Conservation (phyloP, 2,797 vertebrate genomes). For the Acomys russatus region DNA sequence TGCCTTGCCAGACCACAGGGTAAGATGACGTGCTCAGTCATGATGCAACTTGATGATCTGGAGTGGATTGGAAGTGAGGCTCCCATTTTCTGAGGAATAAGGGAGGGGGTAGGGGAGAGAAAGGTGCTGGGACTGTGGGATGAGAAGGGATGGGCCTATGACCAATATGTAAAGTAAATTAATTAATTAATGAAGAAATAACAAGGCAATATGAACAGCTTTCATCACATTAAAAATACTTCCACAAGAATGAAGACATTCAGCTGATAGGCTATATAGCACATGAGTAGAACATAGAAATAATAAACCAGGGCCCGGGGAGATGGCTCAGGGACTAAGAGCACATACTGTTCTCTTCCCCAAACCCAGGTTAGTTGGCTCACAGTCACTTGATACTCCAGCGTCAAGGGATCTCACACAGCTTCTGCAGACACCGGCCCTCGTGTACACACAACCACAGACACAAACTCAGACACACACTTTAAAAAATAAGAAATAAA, state of each 20-base stretch:
- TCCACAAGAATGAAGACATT: background rate
- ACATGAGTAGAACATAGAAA: background rate
- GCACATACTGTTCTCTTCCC: too few species aligned
- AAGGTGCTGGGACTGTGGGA: too few species aligned
- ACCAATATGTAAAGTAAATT: too few species aligned
- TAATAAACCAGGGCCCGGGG: background rate
- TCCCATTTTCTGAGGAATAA: too few species aligned
- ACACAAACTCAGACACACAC: background rate
- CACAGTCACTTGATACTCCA: background rate
- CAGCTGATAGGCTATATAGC: background rate
- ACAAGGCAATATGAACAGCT: background rate
- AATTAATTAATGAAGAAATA: background rate
- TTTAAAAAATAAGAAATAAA: background rate
- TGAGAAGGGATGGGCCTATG: too few species aligned
- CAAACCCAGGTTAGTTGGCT: background rate
- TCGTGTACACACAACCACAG: background rate
- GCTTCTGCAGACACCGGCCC: background rate
- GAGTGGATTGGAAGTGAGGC: too few species aligned
- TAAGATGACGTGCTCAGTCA: too few species aligned
- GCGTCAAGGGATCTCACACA: background rate
- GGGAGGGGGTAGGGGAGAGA: too few species aligned
- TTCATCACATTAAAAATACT: background rate
- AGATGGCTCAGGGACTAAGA: background rate
- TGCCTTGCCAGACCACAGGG: too few species aligned
- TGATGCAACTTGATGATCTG: too few species aligned